phyloP scores from a whole-genome alignment of 92 coral and sea anemone genomes.

The Muricea muricata region DNA sequence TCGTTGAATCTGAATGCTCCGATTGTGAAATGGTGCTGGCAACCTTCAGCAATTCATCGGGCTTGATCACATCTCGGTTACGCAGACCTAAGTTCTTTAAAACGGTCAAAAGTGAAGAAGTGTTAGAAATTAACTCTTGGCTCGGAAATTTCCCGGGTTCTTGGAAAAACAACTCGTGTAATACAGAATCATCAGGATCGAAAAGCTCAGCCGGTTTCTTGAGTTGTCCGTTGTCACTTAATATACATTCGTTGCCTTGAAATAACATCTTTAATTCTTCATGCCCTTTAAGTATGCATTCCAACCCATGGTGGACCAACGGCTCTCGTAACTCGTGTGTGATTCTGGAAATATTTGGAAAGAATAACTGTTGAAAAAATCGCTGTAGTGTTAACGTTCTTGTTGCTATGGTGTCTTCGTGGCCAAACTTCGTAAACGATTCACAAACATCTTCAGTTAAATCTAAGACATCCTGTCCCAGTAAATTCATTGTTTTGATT shows the following conservation, averaged over 20 bases:
- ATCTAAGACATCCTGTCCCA: slow-evolving; percentile 52
- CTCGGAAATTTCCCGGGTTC: slow-evolving; percentile 72
- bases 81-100: slow-evolving; percentile 72
- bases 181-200: slow-evolving; percentile 64
- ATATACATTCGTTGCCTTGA: background rate
- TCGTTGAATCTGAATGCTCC: slow-evolving; percentile 60
- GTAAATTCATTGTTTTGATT: slow-evolving; percentile 35
- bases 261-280: background rate
- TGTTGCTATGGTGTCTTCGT: slow-evolving; percentile 8
- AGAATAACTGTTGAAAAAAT: slow-evolving; percentile 68
- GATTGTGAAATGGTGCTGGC: slow-evolving; percentile 73
- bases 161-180: slow-evolving; percentile 63
- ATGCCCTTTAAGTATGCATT: background rate
- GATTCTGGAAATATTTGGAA: slow-evolving; percentile 57
- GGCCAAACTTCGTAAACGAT: slow-evolving; percentile 59
- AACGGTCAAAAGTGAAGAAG: slow-evolving; percentile 44
- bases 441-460: slow-evolving; percentile 55
- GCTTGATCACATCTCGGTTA: slow-evolving; percentile 72
- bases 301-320: slow-evolving; percentile 1
- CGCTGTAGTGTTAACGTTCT: slow-evolving; percentile 54
- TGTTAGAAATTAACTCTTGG: slow-evolving; percentile 33
- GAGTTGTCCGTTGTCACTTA: slow-evolving; percentile 57
- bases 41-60: slow-evolving; percentile 74
- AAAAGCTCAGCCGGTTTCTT: slow-evolving; percentile 71
- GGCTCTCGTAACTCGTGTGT: slow-evolving; percentile 13